Evolutionary conservation across 1,140 invertebrate genomes (phyloP), one percentile per base, ranked within the genome.

Genomic region (Platorchestia sp.): DNA sequence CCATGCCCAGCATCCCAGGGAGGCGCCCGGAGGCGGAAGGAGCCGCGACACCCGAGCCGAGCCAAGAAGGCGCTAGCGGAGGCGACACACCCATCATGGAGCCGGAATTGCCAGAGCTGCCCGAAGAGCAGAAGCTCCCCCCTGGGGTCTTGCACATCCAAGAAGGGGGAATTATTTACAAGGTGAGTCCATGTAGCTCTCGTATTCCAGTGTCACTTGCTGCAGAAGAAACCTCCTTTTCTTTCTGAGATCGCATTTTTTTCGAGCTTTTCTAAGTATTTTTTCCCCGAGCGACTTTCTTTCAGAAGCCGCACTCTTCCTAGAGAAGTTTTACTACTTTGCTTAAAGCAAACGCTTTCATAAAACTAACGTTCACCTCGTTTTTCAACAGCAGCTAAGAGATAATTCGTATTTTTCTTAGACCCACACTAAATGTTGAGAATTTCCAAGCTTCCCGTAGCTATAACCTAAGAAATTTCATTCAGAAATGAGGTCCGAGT

Each of bases 121-220:
- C 96, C 27, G 96, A 96, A 45, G 96, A 97, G 87, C 96, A 96
- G 95, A 96, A 97, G 86, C 95, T 97, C 40, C 95, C 97, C 3
- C 95, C 96, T 3, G 96, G 96, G 43, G 96, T 96, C 0, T 95
- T 96, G 41, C 95, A 95, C 45, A 95, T 95, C 95, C 95, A 95
- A 95, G 95, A 96, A 59, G 96, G 96, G n/a, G 96, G 95, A 93
- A 96, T 96, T 87, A 95, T 95, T 7, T 95, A 96, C 95, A 97
- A 95, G 95, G 96, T 96, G 59, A 75, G 36, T 75, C 59, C 1
- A 75, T 19, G 59, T 3, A 36, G 27, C 27, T 36, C 1, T 75
- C 27, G 3, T 75, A 75, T 75, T 3, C 36, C 10, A 75, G 59
- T 14, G 36, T 75, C 1, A 27, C 59, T 22, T 75, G 36, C 36